Conservation (phyloP, 1,140 invertebrate genomes). For the Nasonia vitripennis region DNA sequence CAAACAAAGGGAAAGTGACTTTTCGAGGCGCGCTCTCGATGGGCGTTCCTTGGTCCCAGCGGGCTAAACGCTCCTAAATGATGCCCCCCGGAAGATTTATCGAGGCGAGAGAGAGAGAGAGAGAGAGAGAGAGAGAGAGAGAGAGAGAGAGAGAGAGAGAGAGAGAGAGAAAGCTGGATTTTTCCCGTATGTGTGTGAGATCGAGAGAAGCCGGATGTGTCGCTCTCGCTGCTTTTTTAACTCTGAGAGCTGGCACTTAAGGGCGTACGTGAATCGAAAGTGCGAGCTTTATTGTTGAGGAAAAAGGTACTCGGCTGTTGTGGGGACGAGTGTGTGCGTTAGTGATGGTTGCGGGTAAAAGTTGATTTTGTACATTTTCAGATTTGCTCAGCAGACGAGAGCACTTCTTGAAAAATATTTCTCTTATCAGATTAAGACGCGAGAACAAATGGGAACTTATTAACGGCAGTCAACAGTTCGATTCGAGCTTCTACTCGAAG, state of each 20-base stretch:
- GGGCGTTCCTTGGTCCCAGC: constrained; percentile 3
- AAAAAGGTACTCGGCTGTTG: neutral
- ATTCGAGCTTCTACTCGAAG: constrained; percentile 7
- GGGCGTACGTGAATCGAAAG: neutral
- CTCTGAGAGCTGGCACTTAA: constrained; percentile 30
- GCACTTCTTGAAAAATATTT: too few species aligned
- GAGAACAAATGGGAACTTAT: neutral
- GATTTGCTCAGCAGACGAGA: too few species aligned
- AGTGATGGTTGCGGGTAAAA: too few species aligned
- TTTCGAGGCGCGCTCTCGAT: constrained; percentile 26
- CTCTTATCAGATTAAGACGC: too few species aligned
- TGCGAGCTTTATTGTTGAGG: neutral
- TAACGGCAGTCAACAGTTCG: neutral
- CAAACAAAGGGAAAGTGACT: constrained; percentile 49
- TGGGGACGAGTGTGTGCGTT: too few species aligned
- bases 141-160: neutral
- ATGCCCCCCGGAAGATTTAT: constrained; percentile 47
- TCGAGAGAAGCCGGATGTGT: neutral
- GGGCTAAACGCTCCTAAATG: constrained; percentile 49
- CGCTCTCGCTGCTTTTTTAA: neutral
- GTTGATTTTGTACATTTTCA: too few species aligned
- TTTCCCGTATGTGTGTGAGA: neutral
- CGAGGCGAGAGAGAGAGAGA: neutral
- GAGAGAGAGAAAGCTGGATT: neutral
- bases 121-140: neutral